Conservation (phyloP, 2,888 invertebrate species). For the Hermodice carunculata region DNA sequence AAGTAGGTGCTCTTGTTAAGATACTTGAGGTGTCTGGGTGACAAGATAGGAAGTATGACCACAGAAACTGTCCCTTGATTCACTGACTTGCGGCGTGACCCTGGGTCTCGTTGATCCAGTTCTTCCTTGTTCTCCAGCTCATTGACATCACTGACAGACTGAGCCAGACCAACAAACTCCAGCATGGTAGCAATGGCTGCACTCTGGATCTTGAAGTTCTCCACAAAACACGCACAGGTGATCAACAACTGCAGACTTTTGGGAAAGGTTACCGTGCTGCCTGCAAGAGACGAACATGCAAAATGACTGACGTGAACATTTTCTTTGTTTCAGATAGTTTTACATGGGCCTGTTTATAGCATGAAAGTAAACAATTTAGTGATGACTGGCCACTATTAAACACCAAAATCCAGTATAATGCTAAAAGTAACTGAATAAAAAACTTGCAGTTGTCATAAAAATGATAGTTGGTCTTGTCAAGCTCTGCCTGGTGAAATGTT, state of each 20-base stretch:
- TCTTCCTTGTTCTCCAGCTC: constrained; percentile 9
- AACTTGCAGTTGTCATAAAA: too few relatives aligned
- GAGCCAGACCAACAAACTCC: constrained; percentile 78
- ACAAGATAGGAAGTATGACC: constrained; percentile 79
- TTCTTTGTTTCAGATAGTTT: too few relatives aligned
- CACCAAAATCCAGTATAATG: too few relatives aligned
- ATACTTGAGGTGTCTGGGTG: constrained; percentile 77
- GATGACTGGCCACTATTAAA: too few relatives aligned
- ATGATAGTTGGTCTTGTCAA: too few relatives aligned
- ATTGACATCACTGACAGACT: constrained; percentile 65
- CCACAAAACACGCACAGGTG: constrained; percentile 78
- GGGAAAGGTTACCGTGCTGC: constrained; percentile 66
- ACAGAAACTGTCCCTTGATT: constrained; percentile 73
- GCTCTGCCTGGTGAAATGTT: too few relatives aligned
- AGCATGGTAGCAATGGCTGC: constrained; percentile 80
- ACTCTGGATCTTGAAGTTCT: constrained; percentile 72
- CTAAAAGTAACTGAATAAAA: too few relatives aligned
- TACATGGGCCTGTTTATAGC: too few relatives aligned
- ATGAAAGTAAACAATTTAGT: too few relatives aligned
- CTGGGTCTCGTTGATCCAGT: neutral
- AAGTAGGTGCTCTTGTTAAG: constrained; percentile 79
- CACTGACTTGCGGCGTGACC: neutral
- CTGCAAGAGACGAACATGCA: constrained; percentile 44
- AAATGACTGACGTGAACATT: too few relatives aligned
- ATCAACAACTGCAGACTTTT: constrained; percentile 81